phyloP scores from a whole-genome alignment of 2,113 vertebrate genomes.

The Ceyx cyanopectus region DNA sequence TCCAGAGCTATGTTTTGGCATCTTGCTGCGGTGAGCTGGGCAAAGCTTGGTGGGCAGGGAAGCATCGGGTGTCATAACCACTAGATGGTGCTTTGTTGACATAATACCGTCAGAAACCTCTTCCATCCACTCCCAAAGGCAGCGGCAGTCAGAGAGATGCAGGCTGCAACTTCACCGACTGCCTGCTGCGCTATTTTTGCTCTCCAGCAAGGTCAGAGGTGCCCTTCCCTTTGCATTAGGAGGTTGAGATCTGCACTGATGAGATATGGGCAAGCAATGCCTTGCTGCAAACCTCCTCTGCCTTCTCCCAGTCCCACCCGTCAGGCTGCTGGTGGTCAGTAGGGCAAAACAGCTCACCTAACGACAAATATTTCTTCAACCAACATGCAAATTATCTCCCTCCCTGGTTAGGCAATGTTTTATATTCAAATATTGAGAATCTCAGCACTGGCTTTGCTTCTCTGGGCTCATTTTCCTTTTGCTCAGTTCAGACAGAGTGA shows the following conservation, averaged over 20 bases:
- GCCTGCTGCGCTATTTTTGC: constrained; percentile 12
- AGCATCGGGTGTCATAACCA: background rate
- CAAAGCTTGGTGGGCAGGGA: background rate
- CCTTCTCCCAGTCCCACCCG: background rate
- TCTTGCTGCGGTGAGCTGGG: rapidly evolving
- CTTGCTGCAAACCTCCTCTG: background rate
- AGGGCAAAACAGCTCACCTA: background rate
- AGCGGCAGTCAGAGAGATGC: background rate
- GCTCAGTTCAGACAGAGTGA: background rate
- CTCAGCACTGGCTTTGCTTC: background rate
- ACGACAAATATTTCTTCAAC: rapidly evolving
- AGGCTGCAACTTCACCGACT: background rate
- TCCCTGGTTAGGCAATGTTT: background rate
- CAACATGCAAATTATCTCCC: background rate
- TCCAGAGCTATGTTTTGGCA: background rate
- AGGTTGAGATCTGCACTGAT: background rate
- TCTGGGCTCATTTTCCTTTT: background rate
- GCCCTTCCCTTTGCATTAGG: background rate
- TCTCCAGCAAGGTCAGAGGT: background rate
- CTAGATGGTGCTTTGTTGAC: constrained; percentile 68
- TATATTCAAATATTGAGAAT: background rate
- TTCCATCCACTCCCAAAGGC: background rate
- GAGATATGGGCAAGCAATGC: background rate
- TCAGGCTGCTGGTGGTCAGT: background rate
- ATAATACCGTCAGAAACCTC: background rate